Conservation (phyloP, 1,140 invertebrate species). For the Thalassaphorura encarpata region DNA sequence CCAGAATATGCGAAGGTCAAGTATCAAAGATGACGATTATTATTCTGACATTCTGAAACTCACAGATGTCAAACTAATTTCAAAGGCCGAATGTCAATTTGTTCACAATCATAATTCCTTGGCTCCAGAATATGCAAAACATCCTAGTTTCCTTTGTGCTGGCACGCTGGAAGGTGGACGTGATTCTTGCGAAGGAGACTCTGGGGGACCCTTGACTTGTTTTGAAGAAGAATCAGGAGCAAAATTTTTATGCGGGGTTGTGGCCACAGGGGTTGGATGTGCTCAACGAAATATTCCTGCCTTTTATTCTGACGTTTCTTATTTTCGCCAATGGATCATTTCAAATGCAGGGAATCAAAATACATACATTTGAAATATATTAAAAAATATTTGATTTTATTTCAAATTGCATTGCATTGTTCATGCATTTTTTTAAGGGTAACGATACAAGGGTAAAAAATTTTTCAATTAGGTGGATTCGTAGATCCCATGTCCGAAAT, state of each 20-base stretch:
- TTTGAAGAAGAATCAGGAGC: not conserved
- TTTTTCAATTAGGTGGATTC: not conserved
- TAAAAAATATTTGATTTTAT: not conserved
- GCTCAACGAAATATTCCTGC: not conserved
- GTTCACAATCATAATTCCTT: too few species aligned
- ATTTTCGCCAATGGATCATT: not conserved
- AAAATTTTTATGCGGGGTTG: not conserved
- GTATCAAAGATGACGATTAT: too few species aligned
- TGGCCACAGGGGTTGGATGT: not conserved
- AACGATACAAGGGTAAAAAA: not conserved
- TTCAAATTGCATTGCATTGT: not conserved
- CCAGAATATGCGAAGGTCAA: too few species aligned
- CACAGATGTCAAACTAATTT: too few species aligned
- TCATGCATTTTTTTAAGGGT: not conserved
- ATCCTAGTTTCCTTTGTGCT: too few species aligned
- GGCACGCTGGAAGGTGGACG: too few species aligned
- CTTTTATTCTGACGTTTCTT: not conserved
- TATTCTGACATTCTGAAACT: too few species aligned
- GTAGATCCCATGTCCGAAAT: not conserved
- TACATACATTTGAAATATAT: not conserved
- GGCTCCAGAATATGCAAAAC: too few species aligned
- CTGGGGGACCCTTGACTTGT: not conserved
- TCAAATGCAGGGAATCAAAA: not conserved
- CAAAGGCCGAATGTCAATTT: too few species aligned
- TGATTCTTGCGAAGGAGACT: too few species aligned